A percentile compares a stretch with the other conserved stretches of the same genome.
phyloP scores from a whole-genome alignment of 2,888 invertebrate genomes.

The Rotaria sp. region DNA sequence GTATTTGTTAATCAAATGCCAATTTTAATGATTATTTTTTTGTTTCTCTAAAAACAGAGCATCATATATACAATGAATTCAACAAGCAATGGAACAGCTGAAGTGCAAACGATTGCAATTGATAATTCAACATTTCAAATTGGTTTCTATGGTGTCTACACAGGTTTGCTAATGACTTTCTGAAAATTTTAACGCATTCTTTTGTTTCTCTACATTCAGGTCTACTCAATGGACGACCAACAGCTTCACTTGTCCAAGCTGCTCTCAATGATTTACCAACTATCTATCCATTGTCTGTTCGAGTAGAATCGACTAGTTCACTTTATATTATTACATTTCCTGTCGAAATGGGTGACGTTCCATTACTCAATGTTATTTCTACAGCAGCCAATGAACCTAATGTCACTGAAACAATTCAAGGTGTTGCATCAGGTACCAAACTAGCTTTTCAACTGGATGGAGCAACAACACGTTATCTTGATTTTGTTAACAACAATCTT shows the following conservation, averaged over 20 bases:
- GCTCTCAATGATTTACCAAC: conserved; percentile 37
- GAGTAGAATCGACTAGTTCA: neutral
- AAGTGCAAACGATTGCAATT: neutral
- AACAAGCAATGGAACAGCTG: neutral
- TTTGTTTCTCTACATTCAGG: neutral
- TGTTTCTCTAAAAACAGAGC: neutral
- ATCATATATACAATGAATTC: neutral
- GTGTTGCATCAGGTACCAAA: conserved; percentile 1
- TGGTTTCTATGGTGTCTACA: neutral
- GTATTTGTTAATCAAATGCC: neutral
- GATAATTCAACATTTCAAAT: neutral
- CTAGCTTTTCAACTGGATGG: conserved; percentile 14
- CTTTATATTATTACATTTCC: conserved; percentile 23
- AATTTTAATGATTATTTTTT: too few species aligned
- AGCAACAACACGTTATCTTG: neutral
- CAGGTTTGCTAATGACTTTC: neutral
- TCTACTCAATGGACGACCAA: neutral
- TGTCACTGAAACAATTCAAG: conserved; percentile 18
- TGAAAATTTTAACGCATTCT: too few species aligned
- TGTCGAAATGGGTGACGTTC: conserved; percentile 23
- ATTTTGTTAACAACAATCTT: neutral
- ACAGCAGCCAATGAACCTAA: neutral
- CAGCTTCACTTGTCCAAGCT: neutral
- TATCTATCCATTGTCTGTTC: conserved; percentile 8
- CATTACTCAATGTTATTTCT: neutral